Evolutionary conservation across 2,797 vertebrate species (phyloP).

Genomic region (Channallabes apus): DNA sequence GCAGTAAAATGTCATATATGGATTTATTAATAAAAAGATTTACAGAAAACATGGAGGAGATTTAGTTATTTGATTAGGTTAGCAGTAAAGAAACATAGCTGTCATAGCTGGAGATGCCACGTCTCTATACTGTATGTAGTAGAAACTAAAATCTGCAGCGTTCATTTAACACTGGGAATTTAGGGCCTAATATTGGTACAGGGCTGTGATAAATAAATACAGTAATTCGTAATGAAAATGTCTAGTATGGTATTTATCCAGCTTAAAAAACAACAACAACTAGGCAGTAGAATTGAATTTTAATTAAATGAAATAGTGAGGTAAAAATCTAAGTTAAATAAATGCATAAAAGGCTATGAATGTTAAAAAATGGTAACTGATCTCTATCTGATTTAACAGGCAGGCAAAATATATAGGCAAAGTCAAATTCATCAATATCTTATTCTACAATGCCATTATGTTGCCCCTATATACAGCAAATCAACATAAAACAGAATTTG

Average conservation of each 20-base stretch:
- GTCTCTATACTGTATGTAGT: background rate
- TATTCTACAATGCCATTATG: too few relatives aligned
- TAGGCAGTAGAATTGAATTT: background rate
- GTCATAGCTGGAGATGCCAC: background rate
- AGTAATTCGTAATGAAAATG: background rate
- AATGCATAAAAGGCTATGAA: background rate
- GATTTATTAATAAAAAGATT: conserved; percentile 59
- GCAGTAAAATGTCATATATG: conserved; percentile 49
- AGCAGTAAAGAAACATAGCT: background rate
- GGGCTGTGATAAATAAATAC: background rate
- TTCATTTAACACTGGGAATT: too few relatives aligned
- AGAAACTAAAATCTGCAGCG: too few relatives aligned
- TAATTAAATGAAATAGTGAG: too few relatives aligned
- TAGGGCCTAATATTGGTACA: background rate
- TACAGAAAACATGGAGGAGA: conserved; percentile 42
- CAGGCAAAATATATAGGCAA: background rate
- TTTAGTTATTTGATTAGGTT: background rate
- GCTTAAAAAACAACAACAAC: background rate
- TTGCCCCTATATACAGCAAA: background rate
- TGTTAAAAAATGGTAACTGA: background rate
- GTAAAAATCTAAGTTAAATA: background rate
- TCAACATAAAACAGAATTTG: background rate
- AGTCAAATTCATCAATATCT: background rate
- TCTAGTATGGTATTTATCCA: background rate
- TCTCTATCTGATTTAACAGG: background rate